Evolutionary conservation across 2,797 vertebrate genomes (phyloP).

Genomic region (Phrynocephalus guinanensis): DNA sequence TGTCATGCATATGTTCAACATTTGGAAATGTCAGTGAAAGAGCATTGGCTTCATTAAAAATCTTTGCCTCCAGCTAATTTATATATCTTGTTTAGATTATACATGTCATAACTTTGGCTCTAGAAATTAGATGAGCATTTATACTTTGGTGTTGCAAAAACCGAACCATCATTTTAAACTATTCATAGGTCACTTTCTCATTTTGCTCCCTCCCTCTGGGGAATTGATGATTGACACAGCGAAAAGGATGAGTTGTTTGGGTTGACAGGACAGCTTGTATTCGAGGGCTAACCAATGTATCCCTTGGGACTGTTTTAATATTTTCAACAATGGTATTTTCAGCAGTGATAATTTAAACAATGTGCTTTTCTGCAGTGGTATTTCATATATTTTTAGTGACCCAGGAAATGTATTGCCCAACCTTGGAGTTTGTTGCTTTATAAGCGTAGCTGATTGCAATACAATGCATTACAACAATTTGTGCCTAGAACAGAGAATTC

Average conservation of each 20-base stretch:
- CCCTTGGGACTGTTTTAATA: background rate
- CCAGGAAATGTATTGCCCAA: no score
- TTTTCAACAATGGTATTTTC: no score
- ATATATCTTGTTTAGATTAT: background rate
- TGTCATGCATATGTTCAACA: background rate
- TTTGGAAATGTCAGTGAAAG: conserved; percentile 34
- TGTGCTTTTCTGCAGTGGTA: no score
- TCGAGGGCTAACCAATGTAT: background rate
- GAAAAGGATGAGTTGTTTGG: conserved; percentile 10
- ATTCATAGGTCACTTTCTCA: conserved; percentile 13
- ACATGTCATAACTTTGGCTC: conserved; percentile 10
- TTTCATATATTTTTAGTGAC: no score
- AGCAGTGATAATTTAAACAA: no score
- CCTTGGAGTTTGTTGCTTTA: no score
- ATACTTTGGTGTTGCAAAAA: conserved; percentile 5
- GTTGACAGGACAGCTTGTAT: background rate
- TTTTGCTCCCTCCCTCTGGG: conserved; percentile 4
- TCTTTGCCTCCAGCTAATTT: conserved; percentile 7
- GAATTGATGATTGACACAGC: background rate
- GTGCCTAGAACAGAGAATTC: no score
- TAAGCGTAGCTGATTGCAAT: no score
- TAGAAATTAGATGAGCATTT: conserved; percentile 15
- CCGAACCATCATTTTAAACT: background rate
- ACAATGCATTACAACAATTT: no score
- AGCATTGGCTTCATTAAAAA: conserved; percentile 7